phyloP scores from a whole-genome alignment of 2,113 vertebrate species.

The Coryphaenoides rupestris region DNA sequence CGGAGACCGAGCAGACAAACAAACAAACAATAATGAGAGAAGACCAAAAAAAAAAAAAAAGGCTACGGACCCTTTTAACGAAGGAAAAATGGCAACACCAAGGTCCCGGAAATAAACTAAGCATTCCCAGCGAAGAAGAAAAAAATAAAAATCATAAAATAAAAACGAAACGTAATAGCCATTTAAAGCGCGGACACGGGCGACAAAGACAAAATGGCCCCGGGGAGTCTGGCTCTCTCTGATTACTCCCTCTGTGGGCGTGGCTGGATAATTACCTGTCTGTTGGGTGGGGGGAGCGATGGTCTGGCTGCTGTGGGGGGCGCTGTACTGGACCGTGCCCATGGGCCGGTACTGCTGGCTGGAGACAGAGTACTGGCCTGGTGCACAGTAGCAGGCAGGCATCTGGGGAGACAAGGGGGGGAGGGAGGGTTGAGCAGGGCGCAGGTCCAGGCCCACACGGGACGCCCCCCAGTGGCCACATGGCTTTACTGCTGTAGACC shows the following conservation, averaged over 20 bases:
- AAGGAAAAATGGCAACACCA: not conserved
- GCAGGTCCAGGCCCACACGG: not conserved
- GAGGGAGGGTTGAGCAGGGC: not conserved
- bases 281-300: constrained; percentile 79
- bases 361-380: constrained; percentile 77
- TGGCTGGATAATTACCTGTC: constrained; percentile 68
- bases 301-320: constrained; percentile 77
- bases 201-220: too few species aligned
- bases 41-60: constrained; percentile 11
- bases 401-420: constrained; percentile 61
- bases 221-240: too few species aligned
- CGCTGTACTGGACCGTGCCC: constrained; percentile 76
- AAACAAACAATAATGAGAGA: not conserved
- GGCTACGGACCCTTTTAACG: not conserved
- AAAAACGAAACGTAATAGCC: too few species aligned
- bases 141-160: too few species aligned
- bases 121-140: too few species aligned
- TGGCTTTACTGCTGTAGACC: too few species aligned
- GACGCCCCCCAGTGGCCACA: too few species aligned
- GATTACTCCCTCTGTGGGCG: too few species aligned
- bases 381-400: constrained; percentile 78
- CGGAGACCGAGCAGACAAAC: not conserved
- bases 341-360: constrained; percentile 78
- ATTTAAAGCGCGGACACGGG: too few species aligned
- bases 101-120: too few species aligned